Evolutionary conservation across 2,113 vertebrate genomes (phyloP).

Genomic region (Silurus glanis): DNA sequence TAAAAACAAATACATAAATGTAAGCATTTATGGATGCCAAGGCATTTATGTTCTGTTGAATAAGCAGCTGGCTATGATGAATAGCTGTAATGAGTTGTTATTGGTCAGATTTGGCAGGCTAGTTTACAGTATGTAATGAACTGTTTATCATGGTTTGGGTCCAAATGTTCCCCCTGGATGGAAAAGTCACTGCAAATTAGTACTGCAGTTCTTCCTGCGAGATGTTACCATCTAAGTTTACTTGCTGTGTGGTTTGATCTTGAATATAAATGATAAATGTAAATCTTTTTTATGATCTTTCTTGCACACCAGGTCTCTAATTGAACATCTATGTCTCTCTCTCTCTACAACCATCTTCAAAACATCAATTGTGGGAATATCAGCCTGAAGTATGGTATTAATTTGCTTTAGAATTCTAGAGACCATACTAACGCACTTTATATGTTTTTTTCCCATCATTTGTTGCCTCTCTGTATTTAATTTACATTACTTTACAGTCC

Average conservation of each 20-base stretch:
- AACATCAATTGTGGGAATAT: background rate
- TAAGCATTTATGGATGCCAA: background rate
- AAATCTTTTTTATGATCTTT: background rate
- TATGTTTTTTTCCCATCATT: background rate
- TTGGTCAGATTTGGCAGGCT: slow-evolving; percentile 3
- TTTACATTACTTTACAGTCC: background rate
- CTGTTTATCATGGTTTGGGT: background rate
- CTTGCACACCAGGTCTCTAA: background rate
- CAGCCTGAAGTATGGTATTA: background rate
- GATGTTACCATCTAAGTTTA: background rate
- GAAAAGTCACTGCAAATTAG: background rate
- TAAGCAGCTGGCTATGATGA: slow-evolving; percentile 7
- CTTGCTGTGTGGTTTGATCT: background rate
- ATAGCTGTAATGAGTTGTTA: slow-evolving; percentile 3
- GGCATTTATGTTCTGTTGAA: background rate
- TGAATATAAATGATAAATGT: background rate
- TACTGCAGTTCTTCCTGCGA: background rate
- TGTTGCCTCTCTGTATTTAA: background rate
- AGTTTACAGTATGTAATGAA: background rate
- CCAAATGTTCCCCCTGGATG: background rate
- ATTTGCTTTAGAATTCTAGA: background rate
- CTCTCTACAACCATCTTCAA: background rate
- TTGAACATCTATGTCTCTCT: background rate
- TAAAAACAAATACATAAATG: background rate
- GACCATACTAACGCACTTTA: background rate